Percentiles rank a stretch among this genome's conserved stretches.
Evolutionary conservation across 2,888 invertebrate genomes (phyloP).

Genomic region (Eilema depressum): DNA sequence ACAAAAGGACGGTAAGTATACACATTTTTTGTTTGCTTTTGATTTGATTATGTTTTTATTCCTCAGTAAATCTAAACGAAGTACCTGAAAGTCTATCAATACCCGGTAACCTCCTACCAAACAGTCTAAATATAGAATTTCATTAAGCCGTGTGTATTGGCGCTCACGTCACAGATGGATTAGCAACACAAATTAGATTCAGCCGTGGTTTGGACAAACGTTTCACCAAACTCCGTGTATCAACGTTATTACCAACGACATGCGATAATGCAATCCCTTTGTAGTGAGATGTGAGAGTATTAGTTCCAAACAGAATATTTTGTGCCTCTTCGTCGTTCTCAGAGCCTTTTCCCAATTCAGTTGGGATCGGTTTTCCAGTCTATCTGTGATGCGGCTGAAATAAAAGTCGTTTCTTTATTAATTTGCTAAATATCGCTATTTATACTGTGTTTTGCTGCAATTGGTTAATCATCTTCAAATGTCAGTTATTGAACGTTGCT

Average conservation of each 20-base stretch:
- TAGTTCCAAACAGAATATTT: neutral
- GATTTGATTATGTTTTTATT: no score
- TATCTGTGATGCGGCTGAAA: neutral
- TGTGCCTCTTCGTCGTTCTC: neutral
- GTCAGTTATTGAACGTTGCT: neutral
- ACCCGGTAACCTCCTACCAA: slow-evolving; percentile 9
- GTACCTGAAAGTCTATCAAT: neutral
- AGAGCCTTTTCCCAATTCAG: no score
- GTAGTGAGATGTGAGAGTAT: neutral
- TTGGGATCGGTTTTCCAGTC: no score
- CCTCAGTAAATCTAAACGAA: neutral
- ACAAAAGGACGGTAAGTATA: no score
- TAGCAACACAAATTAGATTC: slow-evolving; percentile 52
- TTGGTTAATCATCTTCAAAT: neutral
- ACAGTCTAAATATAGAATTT: slow-evolving; percentile 48
- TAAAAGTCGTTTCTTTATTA: neutral
- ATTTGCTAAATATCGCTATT: neutral
- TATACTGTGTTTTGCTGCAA: neutral
- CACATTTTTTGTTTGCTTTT: no score
- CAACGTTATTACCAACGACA: slow-evolving; percentile 33
- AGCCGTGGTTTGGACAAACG: slow-evolving; percentile 41
- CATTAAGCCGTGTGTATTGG: slow-evolving; percentile 45
- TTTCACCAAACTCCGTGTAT: slow-evolving; percentile 24
- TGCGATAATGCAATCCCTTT: slow-evolving; percentile 11
- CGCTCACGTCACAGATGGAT: slow-evolving; percentile 34